A percentile compares a stretch with the other conserved stretches of the same genome.
Evolutionary conservation across 1,140 invertebrate species (phyloP).

Genomic region (Lordiphosa stackelbergi): DNA sequence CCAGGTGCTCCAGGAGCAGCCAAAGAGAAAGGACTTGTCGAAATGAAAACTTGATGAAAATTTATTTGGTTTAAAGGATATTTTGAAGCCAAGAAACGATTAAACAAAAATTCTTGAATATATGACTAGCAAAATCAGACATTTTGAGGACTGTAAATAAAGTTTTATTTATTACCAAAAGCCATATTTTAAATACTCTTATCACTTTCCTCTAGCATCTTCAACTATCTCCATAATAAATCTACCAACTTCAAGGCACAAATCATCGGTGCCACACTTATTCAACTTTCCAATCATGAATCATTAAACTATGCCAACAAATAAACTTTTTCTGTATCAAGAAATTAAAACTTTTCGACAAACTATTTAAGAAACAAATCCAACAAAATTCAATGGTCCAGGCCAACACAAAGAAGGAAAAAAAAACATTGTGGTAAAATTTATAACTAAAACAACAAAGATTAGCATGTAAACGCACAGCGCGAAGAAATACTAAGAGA

Average conservation of each 20-base stretch:
- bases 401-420: too few species aligned
- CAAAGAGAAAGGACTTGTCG: constrained; percentile 10
- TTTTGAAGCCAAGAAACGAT: background rate
- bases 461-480: constrained; percentile 12
- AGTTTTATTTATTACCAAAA: too few species aligned
- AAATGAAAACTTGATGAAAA: constrained; percentile 26
- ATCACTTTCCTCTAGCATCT: constrained; percentile 8
- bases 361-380: constrained; percentile 61
- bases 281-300: constrained; percentile 58
- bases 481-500: constrained; percentile 19
- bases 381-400: constrained; percentile 22
- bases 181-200: background rate
- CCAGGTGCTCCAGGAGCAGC: constrained; percentile 19
- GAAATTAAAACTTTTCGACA: constrained; percentile 20
- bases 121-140: too few species aligned
- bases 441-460: constrained; percentile 57
- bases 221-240: constrained; percentile 22
- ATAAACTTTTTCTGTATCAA: too few species aligned
- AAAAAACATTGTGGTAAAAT: constrained; percentile 23
- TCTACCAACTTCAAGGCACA: constrained; percentile 19
- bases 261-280: constrained; percentile 45
- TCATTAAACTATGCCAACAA: constrained; percentile 55
- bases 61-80: constrained; percentile 30
- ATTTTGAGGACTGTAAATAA: too few species aligned
- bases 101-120: too few species aligned